Evolutionary conservation across 2,113 vertebrate species (phyloP), one percentile per base, ranked within the genome.

Genomic region (Catharus minimus): DNA sequence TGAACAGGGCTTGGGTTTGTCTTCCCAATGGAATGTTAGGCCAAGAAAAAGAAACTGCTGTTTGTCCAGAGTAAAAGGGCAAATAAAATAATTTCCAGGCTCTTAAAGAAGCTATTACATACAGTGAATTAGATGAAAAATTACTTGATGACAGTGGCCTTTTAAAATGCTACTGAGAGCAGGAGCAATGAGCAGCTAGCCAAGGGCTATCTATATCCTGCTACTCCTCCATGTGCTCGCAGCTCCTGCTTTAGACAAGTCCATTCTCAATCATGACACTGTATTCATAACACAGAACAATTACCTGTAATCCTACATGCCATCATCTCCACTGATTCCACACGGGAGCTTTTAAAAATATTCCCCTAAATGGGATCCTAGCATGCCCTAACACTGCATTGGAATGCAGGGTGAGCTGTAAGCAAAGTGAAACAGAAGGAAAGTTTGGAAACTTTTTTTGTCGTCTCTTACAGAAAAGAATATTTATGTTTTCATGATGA

Each of bases 11-110:
- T 90, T 68, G 33, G 28, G 50, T 92, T 95, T 94, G 81, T 93
- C 95, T 84, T 90, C 78, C 50, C 0, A 0, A 64, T 80, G 91
- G 92, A 82, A 89, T 49, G 52, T 33, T 93, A 85, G 67, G 84
- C 95, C 92, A 94, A 95, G 86, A 94, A 95, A 96, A 96, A 95
- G 92, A 94, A 93, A 89, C 67, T 85, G 67, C 39, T 93, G 56
- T 91, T 95, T 95, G 92, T 73, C 91, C 87, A 92, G 74, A 86
- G 69, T 88, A 90, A 94, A 86, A 95, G 77, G 88, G 92, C 82
- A 95, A 95, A 95, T 81, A 95, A 95, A 95, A 78, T 91, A 0
- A 85, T 85, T 95, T 91, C 84, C 81, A 94, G 81, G 86, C 78
- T 93, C 85, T 94, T 90, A 92, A 91, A 95, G 86, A 90, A 82